These are phyloP conservation scores for Heliangelus exortis DNA, from an alignment of 2,797 vertebrate genomes.

Conservation along the genomic window DNA sequence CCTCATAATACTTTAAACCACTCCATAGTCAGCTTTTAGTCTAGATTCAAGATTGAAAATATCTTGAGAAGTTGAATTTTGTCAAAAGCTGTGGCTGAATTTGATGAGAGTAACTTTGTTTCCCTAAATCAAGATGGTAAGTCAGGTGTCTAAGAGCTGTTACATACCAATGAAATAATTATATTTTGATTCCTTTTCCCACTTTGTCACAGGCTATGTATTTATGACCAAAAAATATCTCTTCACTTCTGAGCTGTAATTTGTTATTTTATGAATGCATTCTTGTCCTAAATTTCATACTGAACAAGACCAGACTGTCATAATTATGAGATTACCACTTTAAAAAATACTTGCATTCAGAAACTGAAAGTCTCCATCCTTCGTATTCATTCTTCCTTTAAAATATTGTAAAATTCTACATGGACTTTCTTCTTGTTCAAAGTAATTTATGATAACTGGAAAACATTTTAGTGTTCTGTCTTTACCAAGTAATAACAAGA, in stretches of 20 bases:
- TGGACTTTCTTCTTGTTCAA: neutral
- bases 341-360: neutral
- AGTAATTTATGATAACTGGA: neutral
- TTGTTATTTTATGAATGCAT: neutral
- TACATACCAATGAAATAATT: neutral
- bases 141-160: neutral
- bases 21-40: neutral
- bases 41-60: neutral
- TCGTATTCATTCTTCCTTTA: neutral
- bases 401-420: neutral
- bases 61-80: neutral
- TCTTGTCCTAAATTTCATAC: neutral
- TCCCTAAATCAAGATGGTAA: neutral
- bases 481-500: neutral
- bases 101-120: neutral
- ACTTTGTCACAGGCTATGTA: neutral
- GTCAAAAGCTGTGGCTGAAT: neutral
- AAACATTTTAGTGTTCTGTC: neutral
- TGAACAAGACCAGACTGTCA: neutral
- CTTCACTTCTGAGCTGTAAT: neutral
- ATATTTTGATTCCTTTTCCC: neutral
- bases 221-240: neutral
- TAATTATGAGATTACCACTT: neutral
- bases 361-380: neutral
- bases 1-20: neutral